These are phyloP conservation scores for Pelusios castaneus DNA, from an alignment of 2,113 vertebrate genomes.

Conservation along the genomic window DNA sequence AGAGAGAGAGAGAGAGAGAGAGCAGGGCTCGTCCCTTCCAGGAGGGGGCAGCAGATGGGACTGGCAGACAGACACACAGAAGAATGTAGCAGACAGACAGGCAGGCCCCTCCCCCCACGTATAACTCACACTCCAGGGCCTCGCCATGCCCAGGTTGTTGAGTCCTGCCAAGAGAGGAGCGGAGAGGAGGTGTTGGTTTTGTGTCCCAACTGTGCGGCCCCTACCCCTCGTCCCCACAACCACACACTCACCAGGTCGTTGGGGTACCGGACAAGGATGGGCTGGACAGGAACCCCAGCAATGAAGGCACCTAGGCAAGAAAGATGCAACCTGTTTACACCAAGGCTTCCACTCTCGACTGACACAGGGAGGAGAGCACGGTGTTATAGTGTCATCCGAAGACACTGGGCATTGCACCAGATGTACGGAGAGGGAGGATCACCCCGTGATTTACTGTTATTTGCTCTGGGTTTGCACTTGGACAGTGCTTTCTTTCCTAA, in stretches of 20 bases:
- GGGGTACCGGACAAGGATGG: constrained; percentile 87
- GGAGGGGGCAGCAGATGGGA: neutral
- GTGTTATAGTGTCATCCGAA: neutral
- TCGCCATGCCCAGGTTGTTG: constrained; percentile 77
- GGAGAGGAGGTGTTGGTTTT: neutral
- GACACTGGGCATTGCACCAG: too few species aligned
- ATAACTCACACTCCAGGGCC: constrained; percentile 77
- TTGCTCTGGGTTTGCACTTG: neutral
- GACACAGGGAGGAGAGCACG: neutral
- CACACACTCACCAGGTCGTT: constrained; percentile 83
- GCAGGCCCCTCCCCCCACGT: neutral
- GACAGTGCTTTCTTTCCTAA: too few species aligned
- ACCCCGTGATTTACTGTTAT: neutral
- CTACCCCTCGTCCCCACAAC: neutral
- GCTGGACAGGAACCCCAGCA: constrained; percentile 88
- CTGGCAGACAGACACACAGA: neutral
- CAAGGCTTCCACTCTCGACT: neutral
- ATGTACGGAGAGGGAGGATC: neutral
- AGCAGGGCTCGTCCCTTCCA: too few species aligned
- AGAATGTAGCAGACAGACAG: too few species aligned
- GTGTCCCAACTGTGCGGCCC: neutral
- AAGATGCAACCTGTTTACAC: neutral
- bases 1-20: too few species aligned
- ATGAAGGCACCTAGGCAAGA: constrained; percentile 85
- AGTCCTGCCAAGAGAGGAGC: constrained; percentile 55